Conservation (phyloP, 2,888 invertebrate genomes). For the Alsophila aescularia region DNA sequence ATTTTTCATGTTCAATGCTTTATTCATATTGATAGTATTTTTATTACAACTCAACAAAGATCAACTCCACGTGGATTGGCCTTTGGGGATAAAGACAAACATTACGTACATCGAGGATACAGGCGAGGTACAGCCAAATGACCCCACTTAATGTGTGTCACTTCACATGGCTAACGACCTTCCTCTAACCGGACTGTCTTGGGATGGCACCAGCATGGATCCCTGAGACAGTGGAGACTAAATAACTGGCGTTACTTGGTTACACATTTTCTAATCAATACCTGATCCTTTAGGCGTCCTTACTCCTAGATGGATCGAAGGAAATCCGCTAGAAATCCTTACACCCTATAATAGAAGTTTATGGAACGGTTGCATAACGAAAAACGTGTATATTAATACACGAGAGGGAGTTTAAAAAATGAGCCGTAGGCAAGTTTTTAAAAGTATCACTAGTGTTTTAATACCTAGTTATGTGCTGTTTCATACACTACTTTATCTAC, state of each 20-base stretch:
- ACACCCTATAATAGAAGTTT: too few relatives aligned
- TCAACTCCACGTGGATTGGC: constrained; percentile 98
- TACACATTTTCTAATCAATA: constrained; percentile 65
- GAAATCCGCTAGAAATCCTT: constrained; percentile 34
- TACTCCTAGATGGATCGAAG: constrained; percentile 45
- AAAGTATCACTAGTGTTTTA: too few relatives aligned
- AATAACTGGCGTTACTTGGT: constrained; percentile 68
- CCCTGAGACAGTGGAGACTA: constrained; percentile 70
- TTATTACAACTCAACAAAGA: constrained; percentile 99
- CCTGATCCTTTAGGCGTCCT: constrained; percentile 55
- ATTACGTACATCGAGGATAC: constrained; percentile 97
- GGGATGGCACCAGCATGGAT: constrained; percentile 82
- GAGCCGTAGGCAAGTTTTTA: too few relatives aligned
- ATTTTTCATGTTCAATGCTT: constrained; percentile 99
- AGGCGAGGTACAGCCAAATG: constrained; percentile 90
- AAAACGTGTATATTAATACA: too few relatives aligned
- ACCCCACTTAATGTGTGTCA: constrained; percentile 75
- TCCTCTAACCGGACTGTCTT: constrained; percentile 82
- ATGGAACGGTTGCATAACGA: too few relatives aligned
- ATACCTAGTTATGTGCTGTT: too few relatives aligned
- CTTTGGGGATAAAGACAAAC: constrained; percentile 97
- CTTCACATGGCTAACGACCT: constrained; percentile 82
- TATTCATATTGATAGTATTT: constrained; percentile 99
- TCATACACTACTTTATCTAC: too few relatives aligned
- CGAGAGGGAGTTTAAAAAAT: too few relatives aligned